Evolutionary conservation across 1,140 invertebrate genomes (phyloP).

Genomic region (Drosophila subobscura): DNA sequence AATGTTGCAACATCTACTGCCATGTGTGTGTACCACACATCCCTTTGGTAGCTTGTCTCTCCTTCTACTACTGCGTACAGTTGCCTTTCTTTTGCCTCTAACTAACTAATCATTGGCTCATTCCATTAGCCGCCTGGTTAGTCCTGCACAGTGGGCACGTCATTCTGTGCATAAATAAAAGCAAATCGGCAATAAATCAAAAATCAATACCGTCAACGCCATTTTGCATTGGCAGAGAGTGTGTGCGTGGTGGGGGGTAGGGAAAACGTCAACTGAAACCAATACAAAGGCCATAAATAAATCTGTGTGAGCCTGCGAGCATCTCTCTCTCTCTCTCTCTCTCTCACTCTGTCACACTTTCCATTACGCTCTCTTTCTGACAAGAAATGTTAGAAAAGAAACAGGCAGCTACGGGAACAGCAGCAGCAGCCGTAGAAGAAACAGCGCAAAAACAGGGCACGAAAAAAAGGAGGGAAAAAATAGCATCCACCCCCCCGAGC

Average conservation of each 20-base stretch:
- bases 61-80: constrained; percentile 3
- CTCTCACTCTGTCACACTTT: constrained; percentile 6
- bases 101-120: constrained; percentile 34
- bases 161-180: constrained; percentile 30
- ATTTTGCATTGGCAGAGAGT: constrained; percentile 53
- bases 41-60: too few relatives aligned
- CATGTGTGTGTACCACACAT: neutral
- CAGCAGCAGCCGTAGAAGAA: constrained; percentile 2
- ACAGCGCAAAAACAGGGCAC: constrained; percentile 8
- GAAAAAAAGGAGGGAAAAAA: constrained; percentile 14
- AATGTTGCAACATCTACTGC: too few relatives aligned
- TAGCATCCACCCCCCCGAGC: constrained; percentile 40
- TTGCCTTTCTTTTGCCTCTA: neutral
- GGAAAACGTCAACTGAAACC: constrained; percentile 68
- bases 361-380: constrained; percentile 32
- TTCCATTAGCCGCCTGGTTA: constrained; percentile 27
- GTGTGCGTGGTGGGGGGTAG: constrained; percentile 16
- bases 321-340: constrained; percentile 11
- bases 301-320: constrained; percentile 33
- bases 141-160: constrained; percentile 35
- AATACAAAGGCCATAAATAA: constrained; percentile 79
- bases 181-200: constrained; percentile 66
- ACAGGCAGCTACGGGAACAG: constrained; percentile 34
- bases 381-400: constrained; percentile 71
- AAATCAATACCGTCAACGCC: constrained; percentile 75